These are phyloP conservation scores for Scaptomyza hsui DNA, from an alignment of 1,140 invertebrate species.

Conservation along the genomic window DNA sequence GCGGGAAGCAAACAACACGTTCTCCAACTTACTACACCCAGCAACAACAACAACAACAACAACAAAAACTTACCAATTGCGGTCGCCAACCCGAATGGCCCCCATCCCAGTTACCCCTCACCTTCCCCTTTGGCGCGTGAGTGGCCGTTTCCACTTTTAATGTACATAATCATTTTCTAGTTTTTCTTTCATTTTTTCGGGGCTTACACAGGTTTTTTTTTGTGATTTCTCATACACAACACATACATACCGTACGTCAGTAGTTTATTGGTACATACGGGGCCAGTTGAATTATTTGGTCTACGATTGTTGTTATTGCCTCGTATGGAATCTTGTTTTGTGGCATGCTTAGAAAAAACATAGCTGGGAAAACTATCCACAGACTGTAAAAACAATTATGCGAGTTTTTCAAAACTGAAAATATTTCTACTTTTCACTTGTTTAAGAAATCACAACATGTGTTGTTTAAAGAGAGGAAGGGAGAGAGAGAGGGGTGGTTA, in stretches of 20 bases:
- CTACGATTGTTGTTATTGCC: slow-evolving; percentile 26
- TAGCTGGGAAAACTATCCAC: slow-evolving; percentile 10
- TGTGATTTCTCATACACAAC: slow-evolving; percentile 46
- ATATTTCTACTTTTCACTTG: slow-evolving; percentile 68
- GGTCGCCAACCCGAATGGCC: slow-evolving; percentile 48
- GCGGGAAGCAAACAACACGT: slow-evolving; percentile 73
- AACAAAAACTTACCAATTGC: slow-evolving; percentile 49
- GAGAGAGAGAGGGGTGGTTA: slow-evolving; percentile 31
- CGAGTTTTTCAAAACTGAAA: slow-evolving; percentile 46
- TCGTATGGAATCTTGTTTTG: slow-evolving; percentile 30
- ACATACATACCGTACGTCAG: neutral
- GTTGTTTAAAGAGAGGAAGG: slow-evolving; percentile 3
- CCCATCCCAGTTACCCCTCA: slow-evolving; percentile 15
- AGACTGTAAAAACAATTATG: slow-evolving; percentile 37
- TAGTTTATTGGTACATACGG: slow-evolving; percentile 2
- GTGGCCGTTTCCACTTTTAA: slow-evolving; percentile 72
- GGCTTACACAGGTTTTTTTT: slow-evolving; percentile 42
- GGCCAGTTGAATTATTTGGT: slow-evolving; percentile 20
- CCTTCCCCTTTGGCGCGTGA: slow-evolving; percentile 58
- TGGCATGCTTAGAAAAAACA: neutral
- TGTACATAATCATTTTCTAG: slow-evolving; percentile 72
- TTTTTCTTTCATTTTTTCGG: slow-evolving; percentile 46
- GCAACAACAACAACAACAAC: slow-evolving; percentile 20
- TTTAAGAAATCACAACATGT: neutral
- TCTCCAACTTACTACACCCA: slow-evolving; percentile 48